These are phyloP conservation scores for Drosophila kurseongensis DNA, from an alignment of 1,140 invertebrate genomes.

Conservation along the genomic window DNA sequence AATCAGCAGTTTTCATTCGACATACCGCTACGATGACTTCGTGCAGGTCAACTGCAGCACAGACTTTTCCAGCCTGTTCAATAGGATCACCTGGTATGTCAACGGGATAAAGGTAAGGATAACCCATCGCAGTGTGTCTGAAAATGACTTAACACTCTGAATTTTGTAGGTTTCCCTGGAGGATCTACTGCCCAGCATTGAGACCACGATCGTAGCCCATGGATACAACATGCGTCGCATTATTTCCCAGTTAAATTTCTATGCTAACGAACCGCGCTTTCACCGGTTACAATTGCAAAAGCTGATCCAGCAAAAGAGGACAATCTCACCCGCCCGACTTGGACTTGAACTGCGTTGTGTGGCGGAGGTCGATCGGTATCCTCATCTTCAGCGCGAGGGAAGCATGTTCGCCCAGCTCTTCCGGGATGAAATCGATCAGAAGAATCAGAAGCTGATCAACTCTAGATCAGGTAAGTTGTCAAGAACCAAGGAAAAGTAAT, in stretches of 20 bases:
- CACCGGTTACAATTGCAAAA: constrained; percentile 55
- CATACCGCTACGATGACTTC: constrained; percentile 86
- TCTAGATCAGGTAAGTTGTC: constrained; percentile 57
- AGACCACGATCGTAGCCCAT: constrained; percentile 70
- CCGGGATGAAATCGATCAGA: constrained; percentile 66
- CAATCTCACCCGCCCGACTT: constrained; percentile 34
- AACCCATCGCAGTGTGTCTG: too few species aligned
- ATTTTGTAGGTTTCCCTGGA: constrained; percentile 43
- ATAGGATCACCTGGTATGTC: constrained; percentile 87
- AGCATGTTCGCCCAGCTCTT: constrained; percentile 58
- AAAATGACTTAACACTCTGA: background rate
- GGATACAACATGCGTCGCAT: constrained; percentile 68
- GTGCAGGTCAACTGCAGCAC: constrained; percentile 87
- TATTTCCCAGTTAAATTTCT: constrained; percentile 76
- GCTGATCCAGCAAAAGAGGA: constrained; percentile 40
- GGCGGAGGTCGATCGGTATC: constrained; percentile 72
- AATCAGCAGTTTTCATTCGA: constrained; percentile 85
- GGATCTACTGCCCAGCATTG: constrained; percentile 58
- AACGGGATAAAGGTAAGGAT: constrained; percentile 86
- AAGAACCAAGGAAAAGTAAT: background rate
- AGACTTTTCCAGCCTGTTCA: constrained; percentile 86
- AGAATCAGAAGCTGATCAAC: constrained; percentile 75
- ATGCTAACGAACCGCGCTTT: constrained; percentile 72
- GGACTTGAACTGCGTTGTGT: constrained; percentile 68
- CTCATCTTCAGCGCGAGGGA: constrained; percentile 55